Evolutionary conservation across 2,888 invertebrate species (phyloP).

Genomic region (Hypsopygia costalis): DNA sequence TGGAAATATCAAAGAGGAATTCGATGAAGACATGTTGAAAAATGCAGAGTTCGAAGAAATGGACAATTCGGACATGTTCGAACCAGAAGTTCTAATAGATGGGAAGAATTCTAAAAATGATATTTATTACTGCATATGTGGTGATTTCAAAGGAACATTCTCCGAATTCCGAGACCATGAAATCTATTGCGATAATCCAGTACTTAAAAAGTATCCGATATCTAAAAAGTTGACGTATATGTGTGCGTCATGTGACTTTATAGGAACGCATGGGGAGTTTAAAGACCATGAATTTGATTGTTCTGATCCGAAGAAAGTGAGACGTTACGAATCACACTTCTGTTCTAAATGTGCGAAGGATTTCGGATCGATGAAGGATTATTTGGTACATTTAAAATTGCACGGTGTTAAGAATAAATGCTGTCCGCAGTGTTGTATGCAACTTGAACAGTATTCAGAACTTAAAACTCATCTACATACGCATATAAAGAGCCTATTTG

Average conservation of each 20-base stretch:
- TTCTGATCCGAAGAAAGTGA: not conserved
- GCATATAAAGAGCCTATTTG: not conserved
- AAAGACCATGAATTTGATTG: not conserved
- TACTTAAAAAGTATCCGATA: too few relatives aligned
- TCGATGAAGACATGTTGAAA: too few relatives aligned
- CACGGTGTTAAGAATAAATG: not conserved
- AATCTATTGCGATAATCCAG: too few relatives aligned
- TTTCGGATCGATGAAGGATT: not conserved
- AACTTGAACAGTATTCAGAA: not conserved
- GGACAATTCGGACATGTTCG: too few relatives aligned
- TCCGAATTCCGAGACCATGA: too few relatives aligned
- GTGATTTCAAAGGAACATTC: not conserved
- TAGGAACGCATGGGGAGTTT: not conserved
- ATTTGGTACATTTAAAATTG: not conserved
- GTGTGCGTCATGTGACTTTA: too few relatives aligned
- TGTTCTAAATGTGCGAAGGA: slow-evolving; percentile 2
- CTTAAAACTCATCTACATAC: not conserved
- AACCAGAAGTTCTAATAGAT: too few relatives aligned
- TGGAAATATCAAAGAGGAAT: too few relatives aligned
- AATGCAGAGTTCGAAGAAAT: too few relatives aligned
- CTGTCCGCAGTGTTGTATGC: not conserved
- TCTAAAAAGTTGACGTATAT: too few relatives aligned
- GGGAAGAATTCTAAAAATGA: not conserved
- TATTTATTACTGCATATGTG: not conserved
- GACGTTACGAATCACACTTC: not conserved